These are phyloP conservation scores for Steinernema hermaphroditum DNA, from an alignment of 2,888 invertebrate species.

Conservation along the genomic window DNA sequence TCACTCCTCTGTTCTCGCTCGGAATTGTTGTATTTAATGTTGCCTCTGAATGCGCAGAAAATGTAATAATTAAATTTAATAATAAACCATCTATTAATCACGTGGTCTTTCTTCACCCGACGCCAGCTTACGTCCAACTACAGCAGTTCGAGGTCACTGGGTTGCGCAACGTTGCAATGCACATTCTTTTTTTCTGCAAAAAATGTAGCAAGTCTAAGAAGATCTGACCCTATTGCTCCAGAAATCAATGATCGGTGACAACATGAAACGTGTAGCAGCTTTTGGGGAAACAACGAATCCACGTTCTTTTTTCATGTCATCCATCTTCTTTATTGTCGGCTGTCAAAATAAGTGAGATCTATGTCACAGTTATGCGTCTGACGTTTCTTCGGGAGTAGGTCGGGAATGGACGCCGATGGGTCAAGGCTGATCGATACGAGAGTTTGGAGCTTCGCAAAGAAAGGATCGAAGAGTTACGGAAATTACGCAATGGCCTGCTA, in stretches of 20 bases:
- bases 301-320: conserved; percentile 3
- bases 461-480: background rate
- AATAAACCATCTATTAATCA: conserved; percentile 3
- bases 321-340: conserved; percentile 5
- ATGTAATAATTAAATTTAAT: conserved; percentile 28
- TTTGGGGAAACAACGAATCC: background rate
- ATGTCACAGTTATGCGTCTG: conserved; percentile 24
- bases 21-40: conserved; percentile 22
- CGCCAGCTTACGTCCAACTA: too few species aligned
- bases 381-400: conserved; percentile 28
- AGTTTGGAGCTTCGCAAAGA: conserved; percentile 23
- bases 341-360: conserved; percentile 13
- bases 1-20: conserved; percentile 18
- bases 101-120: background rate
- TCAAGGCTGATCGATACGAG: conserved; percentile 28
- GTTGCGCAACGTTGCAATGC: background rate
- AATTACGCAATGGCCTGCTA: conserved; percentile 17
- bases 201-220: too few species aligned
- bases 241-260: too few species aligned
- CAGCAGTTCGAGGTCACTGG: background rate
- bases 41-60: conserved; percentile 1
- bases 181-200: too few species aligned
- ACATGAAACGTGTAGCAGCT: background rate
- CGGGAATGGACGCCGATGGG: conserved; percentile 21
- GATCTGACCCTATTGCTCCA: too few species aligned